Conservation (phyloP, 2,113 vertebrate genomes). For the Neodontobutis hainanensis region DNA sequence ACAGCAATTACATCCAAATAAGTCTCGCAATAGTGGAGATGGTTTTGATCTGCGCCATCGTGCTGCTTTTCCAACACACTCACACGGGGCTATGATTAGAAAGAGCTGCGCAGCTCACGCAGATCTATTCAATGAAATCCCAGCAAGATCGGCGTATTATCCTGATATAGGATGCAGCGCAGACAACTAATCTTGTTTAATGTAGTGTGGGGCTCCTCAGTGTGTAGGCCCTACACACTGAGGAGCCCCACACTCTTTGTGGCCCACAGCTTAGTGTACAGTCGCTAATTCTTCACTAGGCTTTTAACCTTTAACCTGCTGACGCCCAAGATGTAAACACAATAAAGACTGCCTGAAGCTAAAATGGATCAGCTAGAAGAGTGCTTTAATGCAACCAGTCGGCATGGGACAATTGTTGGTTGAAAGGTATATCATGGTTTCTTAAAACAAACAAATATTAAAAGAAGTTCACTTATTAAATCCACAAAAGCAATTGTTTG, state of each 20-base stretch:
- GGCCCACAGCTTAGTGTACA: neutral
- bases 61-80: conserved; percentile 34
- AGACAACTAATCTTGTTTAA: conserved; percentile 70
- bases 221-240: neutral
- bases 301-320: conserved; percentile 34
- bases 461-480: too few species aligned
- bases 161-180: conserved; percentile 63
- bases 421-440: too few species aligned
- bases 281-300: neutral
- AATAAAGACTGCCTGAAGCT: conserved; percentile 16
- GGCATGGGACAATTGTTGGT: too few species aligned
- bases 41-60: conserved; percentile 68
- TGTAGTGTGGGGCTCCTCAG: too few species aligned
- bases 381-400: too few species aligned
- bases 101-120: conserved; percentile 52
- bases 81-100: conserved; percentile 59
- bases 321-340: conserved; percentile 22
- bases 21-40: conserved; percentile 48
- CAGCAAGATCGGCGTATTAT: conserved; percentile 58
- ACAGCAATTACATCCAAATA: conserved; percentile 73
- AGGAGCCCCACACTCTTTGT: too few species aligned
- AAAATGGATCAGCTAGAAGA: neutral
- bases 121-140: conserved; percentile 64
- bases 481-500: too few species aligned
- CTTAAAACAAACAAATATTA: too few species aligned